phyloP scores from a whole-genome alignment of 2,113 vertebrate species.

The Rana temporaria region DNA sequence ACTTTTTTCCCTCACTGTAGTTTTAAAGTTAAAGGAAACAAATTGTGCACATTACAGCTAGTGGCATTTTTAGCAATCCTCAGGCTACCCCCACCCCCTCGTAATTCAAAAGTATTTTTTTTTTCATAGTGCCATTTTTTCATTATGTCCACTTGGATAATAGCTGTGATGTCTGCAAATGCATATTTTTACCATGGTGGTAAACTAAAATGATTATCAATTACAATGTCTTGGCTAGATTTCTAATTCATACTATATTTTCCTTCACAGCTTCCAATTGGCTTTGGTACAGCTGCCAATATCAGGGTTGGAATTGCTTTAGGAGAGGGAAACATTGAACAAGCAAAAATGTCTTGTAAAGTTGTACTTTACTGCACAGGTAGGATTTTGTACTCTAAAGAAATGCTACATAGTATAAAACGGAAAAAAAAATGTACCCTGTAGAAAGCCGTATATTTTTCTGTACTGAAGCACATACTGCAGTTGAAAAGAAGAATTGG shows the following conservation, averaged over 20 bases:
- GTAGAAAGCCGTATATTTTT: not conserved
- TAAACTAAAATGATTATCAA: not conserved
- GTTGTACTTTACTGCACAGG: conserved; percentile 76
- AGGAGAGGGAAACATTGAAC: conserved; percentile 75
- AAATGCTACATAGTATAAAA: not conserved
- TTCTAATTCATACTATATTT: not conserved
- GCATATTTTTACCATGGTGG: not conserved
- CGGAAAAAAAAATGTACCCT: not conserved
- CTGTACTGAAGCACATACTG: not conserved
- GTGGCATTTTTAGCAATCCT: too few species aligned
- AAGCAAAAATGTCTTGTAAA: conserved; percentile 75
- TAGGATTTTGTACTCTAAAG: conserved; percentile 60
- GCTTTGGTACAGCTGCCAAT: conserved; percentile 78
- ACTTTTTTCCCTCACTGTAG: too few species aligned
- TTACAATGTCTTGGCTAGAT: not conserved
- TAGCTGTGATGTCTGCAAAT: too few species aligned
- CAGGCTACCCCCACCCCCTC: too few species aligned
- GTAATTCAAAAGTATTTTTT: too few species aligned
- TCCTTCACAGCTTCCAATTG: conserved; percentile 77
- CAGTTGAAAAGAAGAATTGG: too few species aligned
- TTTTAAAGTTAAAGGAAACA: too few species aligned
- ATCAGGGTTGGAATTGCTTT: conserved; percentile 85
- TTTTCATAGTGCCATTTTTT: too few species aligned
- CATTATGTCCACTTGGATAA: too few species aligned
- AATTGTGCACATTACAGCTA: too few species aligned